A percentile compares a stretch with the other conserved stretches of the same genome.
phyloP scores from a whole-genome alignment of 2,113 vertebrate genomes.

The Daboia siamensis region DNA sequence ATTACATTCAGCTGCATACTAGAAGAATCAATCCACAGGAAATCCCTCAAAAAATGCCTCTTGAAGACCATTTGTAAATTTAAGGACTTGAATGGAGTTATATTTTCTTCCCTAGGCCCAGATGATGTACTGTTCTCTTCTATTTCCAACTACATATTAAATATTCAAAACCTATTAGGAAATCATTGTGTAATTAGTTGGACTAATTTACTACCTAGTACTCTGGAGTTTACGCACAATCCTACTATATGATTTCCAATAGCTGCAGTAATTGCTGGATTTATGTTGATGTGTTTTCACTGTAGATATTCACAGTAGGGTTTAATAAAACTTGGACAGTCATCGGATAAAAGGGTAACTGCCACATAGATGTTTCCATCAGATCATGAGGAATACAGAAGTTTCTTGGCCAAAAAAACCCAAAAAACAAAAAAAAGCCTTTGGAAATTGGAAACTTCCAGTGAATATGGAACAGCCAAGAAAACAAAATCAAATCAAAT shows the following conservation, averaged over 20 bases:
- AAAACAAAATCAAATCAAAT: background rate
- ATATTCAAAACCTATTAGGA: constrained; percentile 62
- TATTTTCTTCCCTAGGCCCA: constrained; percentile 50
- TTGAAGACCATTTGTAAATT: constrained; percentile 55
- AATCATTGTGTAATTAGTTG: constrained; percentile 58
- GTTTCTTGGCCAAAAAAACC: background rate
- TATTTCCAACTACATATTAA: constrained; percentile 31
- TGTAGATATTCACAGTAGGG: background rate
- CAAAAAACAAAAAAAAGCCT: background rate
- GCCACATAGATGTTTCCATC: background rate
- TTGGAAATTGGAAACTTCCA: background rate
- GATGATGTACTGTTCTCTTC: constrained; percentile 49
- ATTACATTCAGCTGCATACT: constrained; percentile 58
- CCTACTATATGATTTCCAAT: constrained; percentile 22
- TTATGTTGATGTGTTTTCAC: rapidly evolving
- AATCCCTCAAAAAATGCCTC: constrained; percentile 43
- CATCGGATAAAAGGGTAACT: background rate
- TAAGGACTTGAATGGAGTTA: constrained; percentile 52
- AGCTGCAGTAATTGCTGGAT: constrained; percentile 26
- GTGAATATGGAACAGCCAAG: background rate
- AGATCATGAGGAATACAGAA: background rate
- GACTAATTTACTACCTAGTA: constrained; percentile 26
- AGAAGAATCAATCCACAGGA: constrained; percentile 45
- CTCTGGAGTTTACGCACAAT: background rate
- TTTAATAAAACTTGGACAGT: background rate